Evolutionary conservation across 30 jellyfish, hydroid and myxozoan genomes (phyloP), one percentile per base, ranked within the genome.

Genomic region (Rhopilema esculentum): DNA sequence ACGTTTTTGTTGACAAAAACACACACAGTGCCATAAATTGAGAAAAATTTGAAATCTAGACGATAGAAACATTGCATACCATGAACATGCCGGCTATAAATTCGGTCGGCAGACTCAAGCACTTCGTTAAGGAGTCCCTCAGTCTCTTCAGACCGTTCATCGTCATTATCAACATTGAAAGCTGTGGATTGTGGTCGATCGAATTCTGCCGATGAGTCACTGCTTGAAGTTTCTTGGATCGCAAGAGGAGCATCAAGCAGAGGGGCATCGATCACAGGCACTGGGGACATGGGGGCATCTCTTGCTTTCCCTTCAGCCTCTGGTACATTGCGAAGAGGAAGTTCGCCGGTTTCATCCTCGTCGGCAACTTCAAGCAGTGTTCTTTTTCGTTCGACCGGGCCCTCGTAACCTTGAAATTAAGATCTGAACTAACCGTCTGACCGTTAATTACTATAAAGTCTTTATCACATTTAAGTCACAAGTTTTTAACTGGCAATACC

Each of bases 321-420:
- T n/a, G n/a, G n/a, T n/a, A n/a, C n/a, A n/a, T n/a, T n/a, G n/a
- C n/a, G n/a, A n/a, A n/a, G 57, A 40, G 57, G 9, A 40, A 12
- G 57, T 12, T 71, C 66, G 32, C 23, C 1, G 22, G 25, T 49
- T 77, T 77, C 9, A 8, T 80, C 27, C 16, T 23, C 66, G 48
- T 85, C 88, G 0, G 93, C 93, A 32, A 85, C 85, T 72, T 85
- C 93, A 31, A 80, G 78, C 21, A 85, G n/a, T 20, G 93, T 85
- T 29, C 53, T 75, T 68, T 77, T 86, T 66, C 89, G 7, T 48
- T 86, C 95, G 31, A 50, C 25, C 40, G 26, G 49, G 66, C 65
- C 81, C 33, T 73, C 70, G 27, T 0, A 20, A 40, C 84, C 84
- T 73, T 6, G 0, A 18, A 48, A 2, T 63, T 19, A 51, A 51